Percentiles rank a stretch among this genome's conserved stretches.
phyloP scores from a whole-genome alignment of 2,113 vertebrate species.

The Vicugna pacos region DNA sequence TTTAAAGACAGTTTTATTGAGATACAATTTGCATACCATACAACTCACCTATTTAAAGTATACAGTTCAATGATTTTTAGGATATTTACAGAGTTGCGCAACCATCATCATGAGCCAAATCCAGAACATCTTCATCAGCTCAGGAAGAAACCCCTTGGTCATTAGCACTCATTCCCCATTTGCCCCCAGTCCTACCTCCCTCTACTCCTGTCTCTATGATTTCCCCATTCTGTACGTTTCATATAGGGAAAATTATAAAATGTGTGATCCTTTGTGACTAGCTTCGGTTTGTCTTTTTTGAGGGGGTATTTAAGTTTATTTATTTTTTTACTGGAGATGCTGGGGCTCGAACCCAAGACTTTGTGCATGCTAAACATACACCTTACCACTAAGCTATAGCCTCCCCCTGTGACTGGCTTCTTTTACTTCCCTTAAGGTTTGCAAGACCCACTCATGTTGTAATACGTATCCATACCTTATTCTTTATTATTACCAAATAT shows the following conservation, averaged over 20 bases:
- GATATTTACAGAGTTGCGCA: background rate
- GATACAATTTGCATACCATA: background rate
- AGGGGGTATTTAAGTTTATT: too few species aligned
- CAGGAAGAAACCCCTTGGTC: background rate
- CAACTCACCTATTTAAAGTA: background rate
- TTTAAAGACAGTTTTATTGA: background rate
- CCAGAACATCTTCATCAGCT: background rate
- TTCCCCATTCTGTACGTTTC: background rate
- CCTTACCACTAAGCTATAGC: too few species aligned
- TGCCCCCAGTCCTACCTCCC: too few species aligned
- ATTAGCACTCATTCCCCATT: background rate
- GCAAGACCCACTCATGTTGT: background rate
- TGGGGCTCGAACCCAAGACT: too few species aligned
- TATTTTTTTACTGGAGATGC: too few species aligned
- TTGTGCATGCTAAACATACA: too few species aligned
- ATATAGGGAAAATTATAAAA: fast-evolving
- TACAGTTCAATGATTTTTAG: background rate
- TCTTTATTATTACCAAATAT: background rate
- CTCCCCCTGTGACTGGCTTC: background rate
- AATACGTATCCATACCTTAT: fast-evolving
- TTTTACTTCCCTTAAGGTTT: background rate
- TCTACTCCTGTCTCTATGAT: background rate
- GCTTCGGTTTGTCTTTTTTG: background rate
- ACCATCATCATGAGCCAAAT: too few species aligned
- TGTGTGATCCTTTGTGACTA: fast-evolving